Evolutionary conservation across 2,113 vertebrate genomes (phyloP).

Genomic region (Melierax canorus): DNA sequence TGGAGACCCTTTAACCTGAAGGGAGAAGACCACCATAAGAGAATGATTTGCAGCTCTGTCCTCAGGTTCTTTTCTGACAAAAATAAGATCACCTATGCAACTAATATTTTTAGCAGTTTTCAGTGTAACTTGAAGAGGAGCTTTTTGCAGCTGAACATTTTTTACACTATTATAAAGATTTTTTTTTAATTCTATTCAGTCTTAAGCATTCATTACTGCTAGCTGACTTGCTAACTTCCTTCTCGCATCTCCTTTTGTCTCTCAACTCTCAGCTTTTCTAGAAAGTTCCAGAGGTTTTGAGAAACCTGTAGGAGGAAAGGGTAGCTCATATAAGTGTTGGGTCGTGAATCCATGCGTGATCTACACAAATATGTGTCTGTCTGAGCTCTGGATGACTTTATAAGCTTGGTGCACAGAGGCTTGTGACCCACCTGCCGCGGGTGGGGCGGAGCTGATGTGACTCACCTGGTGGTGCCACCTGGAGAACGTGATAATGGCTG

Average conservation of each 20-base stretch:
- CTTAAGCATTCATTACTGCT: neutral
- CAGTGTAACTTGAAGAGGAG: neutral
- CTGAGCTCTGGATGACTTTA: neutral
- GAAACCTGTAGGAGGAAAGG: neutral
- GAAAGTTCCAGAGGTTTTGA: neutral
- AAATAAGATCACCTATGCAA: fast-evolving
- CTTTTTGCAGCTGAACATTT: neutral
- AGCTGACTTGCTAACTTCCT: neutral
- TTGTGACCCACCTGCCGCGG: fast-evolving
- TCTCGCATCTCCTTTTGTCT: neutral
- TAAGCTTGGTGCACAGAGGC: fast-evolving
- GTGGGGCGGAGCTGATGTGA: neutral
- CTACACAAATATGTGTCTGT: fast-evolving
- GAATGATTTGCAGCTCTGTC: neutral
- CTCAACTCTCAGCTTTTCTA: neutral
- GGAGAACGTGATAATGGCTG: too few species aligned
- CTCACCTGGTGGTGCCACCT: neutral
- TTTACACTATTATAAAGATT: neutral
- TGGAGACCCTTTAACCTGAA: neutral
- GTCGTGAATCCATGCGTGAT: neutral
- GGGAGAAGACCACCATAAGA: neutral
- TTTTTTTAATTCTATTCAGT: neutral
- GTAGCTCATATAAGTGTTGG: neutral
- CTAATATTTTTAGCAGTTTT: neutral
- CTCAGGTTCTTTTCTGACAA: neutral